phyloP scores from a whole-genome alignment of 2,113 vertebrate species.

The Ranitomeya imitator region DNA sequence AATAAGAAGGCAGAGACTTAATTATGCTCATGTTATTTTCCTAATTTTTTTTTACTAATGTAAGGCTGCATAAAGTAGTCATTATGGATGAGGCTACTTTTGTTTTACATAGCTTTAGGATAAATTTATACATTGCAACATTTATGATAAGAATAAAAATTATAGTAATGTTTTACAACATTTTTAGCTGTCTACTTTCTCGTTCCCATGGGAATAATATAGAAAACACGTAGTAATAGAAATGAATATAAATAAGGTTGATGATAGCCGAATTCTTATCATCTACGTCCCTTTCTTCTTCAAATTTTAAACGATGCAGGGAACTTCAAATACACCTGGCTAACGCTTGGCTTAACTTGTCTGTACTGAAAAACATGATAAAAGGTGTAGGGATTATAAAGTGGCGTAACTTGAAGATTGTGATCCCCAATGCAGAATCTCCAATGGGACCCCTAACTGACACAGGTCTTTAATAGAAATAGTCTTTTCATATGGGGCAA shows the following conservation, averaged over 20 bases:
- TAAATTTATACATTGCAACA: not conserved
- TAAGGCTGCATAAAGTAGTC: slow-evolving; percentile 15
- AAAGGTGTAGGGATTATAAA: no score
- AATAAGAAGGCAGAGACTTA: not conserved
- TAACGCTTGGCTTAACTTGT: not conserved
- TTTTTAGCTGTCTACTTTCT: not conserved
- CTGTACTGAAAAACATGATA: not conserved
- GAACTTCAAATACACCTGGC: not conserved
- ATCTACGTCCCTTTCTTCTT: not conserved
- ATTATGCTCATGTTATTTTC: slow-evolving; percentile 13
- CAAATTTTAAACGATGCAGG: not conserved
- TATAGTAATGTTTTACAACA: not conserved
- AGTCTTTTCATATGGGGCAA: no score
- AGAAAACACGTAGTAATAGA: not conserved
- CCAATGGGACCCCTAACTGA: no score
- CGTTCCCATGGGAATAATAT: not conserved
- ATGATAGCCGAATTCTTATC: not conserved
- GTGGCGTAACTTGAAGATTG: no score
- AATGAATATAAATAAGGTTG: not conserved
- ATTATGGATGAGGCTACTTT: not conserved
- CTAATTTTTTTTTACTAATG: slow-evolving; percentile 20
- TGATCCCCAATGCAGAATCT: no score
- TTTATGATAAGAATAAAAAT: not conserved
- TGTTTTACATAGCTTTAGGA: not conserved
- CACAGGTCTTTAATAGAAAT: no score